Percentiles rank a stretch among this genome's conserved stretches.
These are phyloP conservation scores for Aethes cnicana DNA, from an alignment of 2,888 invertebrate genomes.

Conservation along the genomic window DNA sequence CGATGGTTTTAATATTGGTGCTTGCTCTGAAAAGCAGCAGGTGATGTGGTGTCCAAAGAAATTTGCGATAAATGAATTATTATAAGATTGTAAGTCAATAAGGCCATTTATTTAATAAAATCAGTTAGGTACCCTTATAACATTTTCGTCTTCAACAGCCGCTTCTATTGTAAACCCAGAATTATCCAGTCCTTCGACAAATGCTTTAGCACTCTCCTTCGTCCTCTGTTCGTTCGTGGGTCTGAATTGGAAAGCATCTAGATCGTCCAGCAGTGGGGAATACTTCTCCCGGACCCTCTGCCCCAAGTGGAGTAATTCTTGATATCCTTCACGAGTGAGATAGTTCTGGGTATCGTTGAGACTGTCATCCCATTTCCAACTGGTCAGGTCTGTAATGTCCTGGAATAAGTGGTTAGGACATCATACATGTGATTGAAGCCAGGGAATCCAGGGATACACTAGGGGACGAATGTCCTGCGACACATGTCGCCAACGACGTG, in stretches of 20 bases:
- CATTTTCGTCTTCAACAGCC: constrained; percentile 29
- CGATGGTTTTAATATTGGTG: no score
- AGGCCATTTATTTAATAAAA: no score
- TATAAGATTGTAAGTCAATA: no score
- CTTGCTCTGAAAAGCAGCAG: no score
- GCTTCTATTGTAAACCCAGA: constrained; percentile 26
- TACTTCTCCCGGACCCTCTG: constrained; percentile 35
- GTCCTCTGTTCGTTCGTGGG: constrained; percentile 78
- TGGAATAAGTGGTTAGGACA: no score
- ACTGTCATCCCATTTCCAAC: constrained; percentile 83
- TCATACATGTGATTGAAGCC: no score
- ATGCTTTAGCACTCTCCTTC: constrained; percentile 77
- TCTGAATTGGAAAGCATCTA: constrained; percentile 62
- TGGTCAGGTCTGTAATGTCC: constrained; percentile 82
- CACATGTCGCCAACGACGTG: no score
- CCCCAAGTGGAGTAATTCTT: constrained; percentile 82
- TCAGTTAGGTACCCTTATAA: constrained; percentile 35
- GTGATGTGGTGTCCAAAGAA: no score
- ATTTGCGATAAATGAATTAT: no score
- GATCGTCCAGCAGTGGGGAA: constrained; percentile 55
- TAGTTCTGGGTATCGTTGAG: constrained; percentile 71
- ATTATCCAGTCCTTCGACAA: constrained; percentile 65
- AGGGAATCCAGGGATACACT: no score
- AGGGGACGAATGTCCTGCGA: no score
- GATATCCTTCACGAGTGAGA: constrained; percentile 72